These are phyloP conservation scores for Aselliscus stoliczkanus DNA, from an alignment of 2,797 vertebrate species.

Conservation along the genomic window DNA sequence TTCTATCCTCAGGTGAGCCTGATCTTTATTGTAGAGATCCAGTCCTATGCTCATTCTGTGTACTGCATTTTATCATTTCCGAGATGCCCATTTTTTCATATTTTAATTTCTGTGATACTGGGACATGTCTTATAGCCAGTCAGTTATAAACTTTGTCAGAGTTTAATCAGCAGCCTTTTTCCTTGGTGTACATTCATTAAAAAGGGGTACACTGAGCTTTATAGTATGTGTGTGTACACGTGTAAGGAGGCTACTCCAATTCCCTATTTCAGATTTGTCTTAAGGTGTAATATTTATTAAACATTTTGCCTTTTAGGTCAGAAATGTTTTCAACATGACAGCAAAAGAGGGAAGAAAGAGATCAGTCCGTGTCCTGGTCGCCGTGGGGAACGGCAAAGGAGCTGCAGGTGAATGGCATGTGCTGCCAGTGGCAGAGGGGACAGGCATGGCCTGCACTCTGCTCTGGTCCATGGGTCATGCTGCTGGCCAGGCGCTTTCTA, in stretches of 20 bases:
- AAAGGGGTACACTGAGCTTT: background rate
- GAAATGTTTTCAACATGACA: conserved; percentile 96
- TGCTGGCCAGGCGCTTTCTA: background rate
- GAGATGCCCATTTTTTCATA: background rate
- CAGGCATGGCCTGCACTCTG: fast-evolving
- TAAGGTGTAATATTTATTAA: background rate
- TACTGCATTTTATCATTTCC: background rate
- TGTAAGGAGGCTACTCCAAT: background rate
- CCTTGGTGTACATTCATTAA: background rate
- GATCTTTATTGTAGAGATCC: background rate
- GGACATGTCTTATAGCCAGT: background rate
- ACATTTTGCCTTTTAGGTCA: conserved; percentile 85
- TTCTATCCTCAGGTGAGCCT: background rate
- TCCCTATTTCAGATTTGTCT: background rate
- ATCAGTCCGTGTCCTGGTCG: conserved; percentile 91
- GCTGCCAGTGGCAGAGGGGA: fast-evolving
- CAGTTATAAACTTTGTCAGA: background rate
- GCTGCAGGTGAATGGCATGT: conserved; percentile 85
- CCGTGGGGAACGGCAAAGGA: conserved; percentile 93
- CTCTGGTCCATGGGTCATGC: background rate
- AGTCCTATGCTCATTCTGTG: background rate
- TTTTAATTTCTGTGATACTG: background rate
- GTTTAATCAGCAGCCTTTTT: background rate
- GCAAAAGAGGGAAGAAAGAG: conserved; percentile 94
- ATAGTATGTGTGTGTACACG: background rate